Evolutionary conservation across 2,113 vertebrate genomes (phyloP), one percentile per base, ranked within the genome.

Genomic region (Neomonachus schauinslandi): DNA sequence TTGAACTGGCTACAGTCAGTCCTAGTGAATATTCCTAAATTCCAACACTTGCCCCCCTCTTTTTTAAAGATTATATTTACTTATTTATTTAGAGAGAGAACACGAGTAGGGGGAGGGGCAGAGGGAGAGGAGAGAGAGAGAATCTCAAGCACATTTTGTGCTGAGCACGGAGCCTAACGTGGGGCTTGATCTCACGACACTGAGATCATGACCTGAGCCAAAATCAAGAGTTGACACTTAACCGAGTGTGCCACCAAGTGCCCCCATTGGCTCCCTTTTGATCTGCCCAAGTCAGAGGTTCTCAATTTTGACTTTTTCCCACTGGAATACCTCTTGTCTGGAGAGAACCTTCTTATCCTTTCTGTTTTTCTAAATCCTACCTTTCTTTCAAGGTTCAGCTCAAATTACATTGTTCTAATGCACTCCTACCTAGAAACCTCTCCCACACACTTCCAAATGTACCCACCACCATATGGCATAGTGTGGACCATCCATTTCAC

Each of bases 321-420:
- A 2, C 0, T 57, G 85, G 24, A 76, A 49, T 59, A 49, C 18
- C 53, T 71, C 4, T 89, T 49, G 13, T 28, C 24, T 80, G 18
- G 89, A 74, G 4, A 91, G 10, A 16, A 86, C 9, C 61, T 88
- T 93, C 31, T 59, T 59, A 61, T 39, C 6, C 3, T 82, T 46
- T 94, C 4, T 89, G 2, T 22, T 51, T 72, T 63, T 33, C 28
- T 53, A 83, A 55, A 83, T 51, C 22, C 55, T 74, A 79, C 22
- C n/a, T 80, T 84, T 67, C 42, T 55, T 95, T 94, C 42, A 67
- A 86, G 42, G 49, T 72, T 84, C 76, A 39, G 2, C 21, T 86
- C 4, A 33, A 39, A 71, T 26, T 2, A 16, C 7, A 49, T 0
- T 16, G 42, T 65, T 19, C 33, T 72, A 93, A 22, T 31, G 5